Conservation (phyloP, 2,888 invertebrate species). For the Vannuccia rotundouncinata region DNA sequence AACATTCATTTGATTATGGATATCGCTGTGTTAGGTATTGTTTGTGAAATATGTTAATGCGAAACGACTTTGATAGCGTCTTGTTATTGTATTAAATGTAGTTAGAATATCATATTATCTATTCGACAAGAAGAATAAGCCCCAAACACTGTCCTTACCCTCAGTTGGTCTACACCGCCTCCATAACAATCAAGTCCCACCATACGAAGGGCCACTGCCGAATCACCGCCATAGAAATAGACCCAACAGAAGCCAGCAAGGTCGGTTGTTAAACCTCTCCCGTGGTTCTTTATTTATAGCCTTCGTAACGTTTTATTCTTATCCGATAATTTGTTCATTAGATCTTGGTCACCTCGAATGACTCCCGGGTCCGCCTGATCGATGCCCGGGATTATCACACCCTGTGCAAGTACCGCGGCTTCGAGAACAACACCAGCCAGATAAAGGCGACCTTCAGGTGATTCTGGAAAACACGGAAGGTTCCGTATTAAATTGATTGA, state of each 20-base stretch:
- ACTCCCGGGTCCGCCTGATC: constrained; percentile 88
- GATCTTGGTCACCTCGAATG: constrained; percentile 85
- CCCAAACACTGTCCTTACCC: too few relatives aligned
- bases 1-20: too few relatives aligned
- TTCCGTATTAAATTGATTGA: neutral
- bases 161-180: constrained; percentile 32
- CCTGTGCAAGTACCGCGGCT: constrained; percentile 89
- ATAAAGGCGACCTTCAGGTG: constrained; percentile 83
- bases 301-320: neutral
- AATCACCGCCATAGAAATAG: constrained; percentile 37
- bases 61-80: too few relatives aligned
- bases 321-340: neutral
- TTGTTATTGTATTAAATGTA: too few relatives aligned
- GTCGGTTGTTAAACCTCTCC: constrained; percentile 13
- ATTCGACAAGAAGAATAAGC: too few relatives aligned
- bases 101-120: too few relatives aligned
- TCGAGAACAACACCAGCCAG: constrained; percentile 86
- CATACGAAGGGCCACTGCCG: constrained; percentile 27
- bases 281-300: too few relatives aligned
- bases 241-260: constrained; percentile 37
- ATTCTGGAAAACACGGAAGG: constrained; percentile 37
- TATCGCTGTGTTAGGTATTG: too few relatives aligned
- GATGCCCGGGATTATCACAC: constrained; percentile 86
- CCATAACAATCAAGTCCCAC: constrained; percentile 26
- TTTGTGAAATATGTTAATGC: too few relatives aligned